Evolutionary conservation across 1,140 invertebrate genomes (phyloP).

Genomic region (Drosophila sucinea): DNA sequence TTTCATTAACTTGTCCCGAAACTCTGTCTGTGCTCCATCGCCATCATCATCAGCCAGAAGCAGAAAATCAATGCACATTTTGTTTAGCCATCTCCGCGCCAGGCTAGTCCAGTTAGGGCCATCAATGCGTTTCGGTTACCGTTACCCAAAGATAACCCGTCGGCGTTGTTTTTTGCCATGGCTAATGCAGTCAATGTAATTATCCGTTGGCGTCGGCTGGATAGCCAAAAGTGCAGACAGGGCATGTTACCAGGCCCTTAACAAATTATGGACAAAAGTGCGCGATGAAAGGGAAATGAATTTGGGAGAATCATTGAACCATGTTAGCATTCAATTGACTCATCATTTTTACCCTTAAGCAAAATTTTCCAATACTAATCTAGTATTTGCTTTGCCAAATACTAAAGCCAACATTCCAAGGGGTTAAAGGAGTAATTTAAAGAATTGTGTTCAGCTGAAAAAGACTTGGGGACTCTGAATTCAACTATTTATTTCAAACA

Average conservation of each 20-base stretch:
- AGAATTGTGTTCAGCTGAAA: no score
- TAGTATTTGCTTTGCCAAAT: no score
- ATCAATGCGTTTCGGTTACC: conserved; percentile 7
- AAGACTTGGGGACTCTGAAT: no score
- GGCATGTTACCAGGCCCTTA: not conserved
- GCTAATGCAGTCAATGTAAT: conserved; percentile 55
- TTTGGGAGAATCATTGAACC: not conserved
- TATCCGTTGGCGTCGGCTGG: conserved; percentile 24
- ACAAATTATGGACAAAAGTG: conserved; percentile 14
- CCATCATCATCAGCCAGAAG: not conserved
- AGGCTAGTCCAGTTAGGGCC: not conserved
- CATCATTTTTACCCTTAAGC: not conserved
- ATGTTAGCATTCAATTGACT: not conserved
- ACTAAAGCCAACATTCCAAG: no score
- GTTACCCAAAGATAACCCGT: not conserved
- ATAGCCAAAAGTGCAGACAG: conserved; percentile 1
- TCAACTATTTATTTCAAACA: no score
- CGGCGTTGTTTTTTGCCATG: conserved; percentile 25
- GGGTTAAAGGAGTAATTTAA: no score
- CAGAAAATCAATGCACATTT: conserved; percentile 37
- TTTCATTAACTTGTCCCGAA: conserved; percentile 22
- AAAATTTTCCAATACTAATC: no score
- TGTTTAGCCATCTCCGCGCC: conserved; percentile 40
- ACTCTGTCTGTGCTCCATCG: not conserved
- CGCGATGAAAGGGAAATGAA: conserved; percentile 9